Evolutionary conservation across 2,888 invertebrate species (phyloP).

Genomic region (Acanthosepion pharaonis): DNA sequence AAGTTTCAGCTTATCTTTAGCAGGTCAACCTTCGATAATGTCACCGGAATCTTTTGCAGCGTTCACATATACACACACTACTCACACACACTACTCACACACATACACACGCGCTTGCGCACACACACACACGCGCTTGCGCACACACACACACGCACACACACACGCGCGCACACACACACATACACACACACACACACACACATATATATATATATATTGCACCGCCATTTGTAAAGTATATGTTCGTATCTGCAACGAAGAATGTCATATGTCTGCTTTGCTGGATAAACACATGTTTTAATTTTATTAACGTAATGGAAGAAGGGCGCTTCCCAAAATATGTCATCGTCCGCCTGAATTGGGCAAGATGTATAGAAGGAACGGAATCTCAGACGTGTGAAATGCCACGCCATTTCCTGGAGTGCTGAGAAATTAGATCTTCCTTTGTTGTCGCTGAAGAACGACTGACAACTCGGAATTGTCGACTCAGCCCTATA

Average conservation of each 20-base stretch:
- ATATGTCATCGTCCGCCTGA: neutral
- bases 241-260: neutral
- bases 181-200: no score
- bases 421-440: neutral
- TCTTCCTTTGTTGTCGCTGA: neutral
- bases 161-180: no score
- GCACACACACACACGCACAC: no score
- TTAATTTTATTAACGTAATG: neutral
- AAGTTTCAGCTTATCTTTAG: neutral
- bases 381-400: neutral
- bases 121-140: no score
- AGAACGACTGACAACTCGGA: neutral
- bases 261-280: neutral
- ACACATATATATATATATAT: neutral
- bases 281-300: neutral
- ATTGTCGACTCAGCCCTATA: neutral
- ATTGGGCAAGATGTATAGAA: neutral
- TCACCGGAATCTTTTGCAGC: no score
- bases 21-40: neutral
- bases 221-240: neutral
- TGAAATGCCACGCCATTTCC: neutral
- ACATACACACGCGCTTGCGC: fast-evolving
- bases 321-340: neutral
- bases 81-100: no score
- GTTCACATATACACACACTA: no score